Conservation (phyloP, 2,113 vertebrate genomes). For the Pachycephala philippinensis region DNA sequence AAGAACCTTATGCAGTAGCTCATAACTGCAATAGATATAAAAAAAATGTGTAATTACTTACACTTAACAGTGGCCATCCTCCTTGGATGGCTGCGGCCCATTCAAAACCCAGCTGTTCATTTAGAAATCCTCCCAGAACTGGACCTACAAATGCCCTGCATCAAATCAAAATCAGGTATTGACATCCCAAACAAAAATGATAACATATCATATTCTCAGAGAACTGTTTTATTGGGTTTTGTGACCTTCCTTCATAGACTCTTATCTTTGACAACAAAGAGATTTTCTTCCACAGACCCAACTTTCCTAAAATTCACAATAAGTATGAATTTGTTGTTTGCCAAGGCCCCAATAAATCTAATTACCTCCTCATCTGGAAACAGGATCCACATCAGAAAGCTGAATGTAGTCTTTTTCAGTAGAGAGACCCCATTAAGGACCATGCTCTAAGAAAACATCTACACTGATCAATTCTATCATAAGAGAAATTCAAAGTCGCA, state of each 20-base stretch:
- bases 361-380: not conserved
- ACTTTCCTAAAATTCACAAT: not conserved
- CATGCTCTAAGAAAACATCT: not conserved
- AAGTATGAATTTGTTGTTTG: not conserved
- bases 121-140: constrained; percentile 82
- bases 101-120: constrained; percentile 84
- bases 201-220: not conserved
- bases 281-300: not conserved
- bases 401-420: not conserved
- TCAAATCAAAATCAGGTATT: not conserved
- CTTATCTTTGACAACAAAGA: not conserved
- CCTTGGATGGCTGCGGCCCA: constrained; percentile 87
- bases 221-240: not conserved
- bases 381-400: not conserved
- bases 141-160: constrained; percentile 88
- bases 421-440: not conserved
- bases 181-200: not conserved
- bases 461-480: not conserved
- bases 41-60: constrained; percentile 68
- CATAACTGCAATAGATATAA: not conserved
- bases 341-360: not conserved
- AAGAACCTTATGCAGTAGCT: not conserved
- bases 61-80: constrained; percentile 75
- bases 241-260: not conserved
- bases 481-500: not conserved